Percentiles rank a stretch among this genome's conserved stretches.
Evolutionary conservation across 2,113 vertebrate genomes (phyloP).

Genomic region (Coryphaenoides rupestris): DNA sequence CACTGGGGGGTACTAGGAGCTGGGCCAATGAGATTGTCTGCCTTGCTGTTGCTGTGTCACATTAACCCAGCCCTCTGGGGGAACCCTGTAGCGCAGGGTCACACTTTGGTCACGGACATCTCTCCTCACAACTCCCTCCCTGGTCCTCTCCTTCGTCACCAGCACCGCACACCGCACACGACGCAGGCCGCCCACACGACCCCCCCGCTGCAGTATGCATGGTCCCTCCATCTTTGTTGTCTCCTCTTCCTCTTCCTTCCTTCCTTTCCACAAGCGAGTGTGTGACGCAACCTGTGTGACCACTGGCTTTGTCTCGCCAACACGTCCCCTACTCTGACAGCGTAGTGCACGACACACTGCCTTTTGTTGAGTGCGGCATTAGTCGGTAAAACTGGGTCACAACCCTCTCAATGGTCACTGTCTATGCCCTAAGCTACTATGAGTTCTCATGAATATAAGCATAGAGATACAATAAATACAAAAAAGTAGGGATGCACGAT

Average conservation of each 20-base stretch:
- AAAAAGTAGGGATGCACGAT: no score
- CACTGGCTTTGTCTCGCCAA: not conserved
- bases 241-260: not conserved
- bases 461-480: conserved; percentile 1
- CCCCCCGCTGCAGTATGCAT: no score
- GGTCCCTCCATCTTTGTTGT: not conserved
- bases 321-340: conserved; percentile 16
- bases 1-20: conserved; percentile 58
- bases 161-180: no score
- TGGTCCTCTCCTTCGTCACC: not conserved
- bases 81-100: conserved; percentile 59
- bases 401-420: conserved; percentile 40
- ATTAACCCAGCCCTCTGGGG: conserved; percentile 62
- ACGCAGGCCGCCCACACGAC: not conserved
- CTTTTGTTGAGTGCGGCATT: conserved; percentile 32
- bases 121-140: not conserved
- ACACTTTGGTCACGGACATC: conserved; percentile 57
- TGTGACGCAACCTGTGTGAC: no score
- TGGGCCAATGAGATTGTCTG: conserved; percentile 54
- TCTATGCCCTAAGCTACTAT: conserved; percentile 11
- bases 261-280: no score
- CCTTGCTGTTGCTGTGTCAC: conserved; percentile 50
- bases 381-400: conserved; percentile 62
- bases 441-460: conserved; percentile 21
- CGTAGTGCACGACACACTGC: conserved; percentile 28